Conservation (phyloP, 2,888 invertebrate species). For the Dioctria rufipes region DNA sequence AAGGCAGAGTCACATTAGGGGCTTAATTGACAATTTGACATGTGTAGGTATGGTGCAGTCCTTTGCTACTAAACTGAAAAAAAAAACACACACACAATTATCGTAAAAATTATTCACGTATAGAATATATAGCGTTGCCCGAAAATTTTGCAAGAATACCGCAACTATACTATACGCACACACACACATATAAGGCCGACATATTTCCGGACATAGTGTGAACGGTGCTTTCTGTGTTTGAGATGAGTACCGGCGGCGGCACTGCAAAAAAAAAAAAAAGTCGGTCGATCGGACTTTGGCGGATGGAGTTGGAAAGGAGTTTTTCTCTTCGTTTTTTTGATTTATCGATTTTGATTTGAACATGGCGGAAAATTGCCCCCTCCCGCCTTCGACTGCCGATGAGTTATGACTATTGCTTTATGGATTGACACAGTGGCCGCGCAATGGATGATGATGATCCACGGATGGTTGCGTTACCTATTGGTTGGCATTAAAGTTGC, state of each 20-base stretch:
- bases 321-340: slow-evolving; percentile 49
- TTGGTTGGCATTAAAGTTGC: slow-evolving; percentile 8
- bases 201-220: too few species aligned
- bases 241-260: slow-evolving; percentile 12
- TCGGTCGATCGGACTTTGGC: slow-evolving; percentile 16
- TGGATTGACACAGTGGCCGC: slow-evolving; percentile 3
- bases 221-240: neutral
- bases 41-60: neutral
- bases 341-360: slow-evolving; percentile 52
- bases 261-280: slow-evolving; percentile 27
- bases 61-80: neutral
- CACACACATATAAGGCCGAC: neutral
- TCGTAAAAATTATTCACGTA: neutral
- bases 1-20: slow-evolving; percentile 13
- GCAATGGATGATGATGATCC: neutral
- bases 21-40: slow-evolving; percentile 19
- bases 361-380: slow-evolving; percentile 37
- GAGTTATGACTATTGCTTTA: slow-evolving; percentile 36
- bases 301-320: neutral
- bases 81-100: neutral
- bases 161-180: neutral
- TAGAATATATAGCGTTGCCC: neutral
- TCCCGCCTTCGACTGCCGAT: neutral
- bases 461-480: neutral
- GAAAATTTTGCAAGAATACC: slow-evolving; percentile 17